These are phyloP conservation scores for Erpobdella octoculata DNA, from an alignment of 2,888 invertebrate genomes.

Conservation along the genomic window DNA sequence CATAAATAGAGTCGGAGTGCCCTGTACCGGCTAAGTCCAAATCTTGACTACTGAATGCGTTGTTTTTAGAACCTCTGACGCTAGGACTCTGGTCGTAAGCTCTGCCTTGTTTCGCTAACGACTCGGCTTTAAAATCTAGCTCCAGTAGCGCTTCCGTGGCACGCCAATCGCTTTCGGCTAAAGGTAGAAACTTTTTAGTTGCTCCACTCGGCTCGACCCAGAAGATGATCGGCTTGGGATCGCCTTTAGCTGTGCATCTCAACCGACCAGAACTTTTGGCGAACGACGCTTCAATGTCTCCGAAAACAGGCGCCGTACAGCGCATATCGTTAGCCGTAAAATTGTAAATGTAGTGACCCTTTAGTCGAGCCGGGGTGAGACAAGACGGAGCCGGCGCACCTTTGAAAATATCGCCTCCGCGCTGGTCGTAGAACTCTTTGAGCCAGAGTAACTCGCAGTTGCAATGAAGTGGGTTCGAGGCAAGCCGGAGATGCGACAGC, in stretches of 20 bases:
- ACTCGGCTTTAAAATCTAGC: conserved; percentile 1
- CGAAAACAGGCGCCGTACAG: conserved; percentile 48
- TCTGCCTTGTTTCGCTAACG: too few relatives aligned
- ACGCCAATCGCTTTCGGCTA: too few relatives aligned
- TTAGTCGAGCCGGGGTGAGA: conserved; percentile 42
- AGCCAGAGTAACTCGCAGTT: conserved; percentile 50
- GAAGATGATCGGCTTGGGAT: conserved; percentile 48
- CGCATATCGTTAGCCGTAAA: conserved; percentile 43
- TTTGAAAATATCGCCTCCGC: conserved; percentile 38
- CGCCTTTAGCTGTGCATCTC: conserved; percentile 47
- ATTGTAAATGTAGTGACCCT: conserved; percentile 43
- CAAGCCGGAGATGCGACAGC: conserved; percentile 46
- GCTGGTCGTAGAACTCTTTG: conserved; percentile 43
- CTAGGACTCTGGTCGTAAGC: not conserved
- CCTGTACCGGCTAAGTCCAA: not conserved
- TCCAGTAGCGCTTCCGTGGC: not conserved
- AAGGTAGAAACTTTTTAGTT: conserved; percentile 41
- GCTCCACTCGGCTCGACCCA: conserved; percentile 48
- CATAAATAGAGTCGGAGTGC: conserved; percentile 28
- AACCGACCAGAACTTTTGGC: conserved; percentile 43
- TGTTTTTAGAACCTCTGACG: not conserved
- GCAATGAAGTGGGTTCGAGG: conserved; percentile 49
- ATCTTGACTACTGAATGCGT: not conserved
- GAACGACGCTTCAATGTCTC: conserved; percentile 48
- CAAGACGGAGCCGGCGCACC: conserved; percentile 44